Evolutionary conservation across 2,888 invertebrate genomes (phyloP), one percentile per base, ranked within the genome.

Genomic region (Apoderus coryli): DNA sequence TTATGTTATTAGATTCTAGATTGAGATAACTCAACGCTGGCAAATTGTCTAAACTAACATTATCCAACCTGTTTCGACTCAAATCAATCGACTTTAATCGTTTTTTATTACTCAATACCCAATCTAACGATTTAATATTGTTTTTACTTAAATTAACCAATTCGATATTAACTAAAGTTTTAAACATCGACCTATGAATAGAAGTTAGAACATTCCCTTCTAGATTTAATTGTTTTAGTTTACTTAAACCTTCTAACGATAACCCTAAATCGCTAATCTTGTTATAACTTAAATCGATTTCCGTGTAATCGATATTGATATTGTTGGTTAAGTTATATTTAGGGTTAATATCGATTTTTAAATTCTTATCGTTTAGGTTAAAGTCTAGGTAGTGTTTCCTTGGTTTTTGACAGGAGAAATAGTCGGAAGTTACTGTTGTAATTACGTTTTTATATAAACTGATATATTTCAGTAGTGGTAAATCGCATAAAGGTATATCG

Each of bases 281-380:
- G 36, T 51, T 51, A 15, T 40, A 32, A 34, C 48, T 47, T 25
- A 50, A 42, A 39, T 51, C 45, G 14, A 51, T 32, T 7, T 41
- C 36, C 6, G 34, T 29, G 16, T 49, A 27, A 27, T 41, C 40
- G 14, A 37, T 34, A 6, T 32, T 27, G 13, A 10, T 5, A 5
- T 31, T 11, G 2, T 22, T 10, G 6, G 27, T 19, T 12, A 31
- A 16, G n/a, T 35, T 37, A 19, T 27, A 19, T 6, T 6, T 19
- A 19, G 6, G 7, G 6, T 19, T 32, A 34, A 31, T 23, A 37
- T 25, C 35, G 30, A 12, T 29, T 16, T 10, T 33, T 10, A 9
- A 22, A 16, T 16, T 5, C 16, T 32, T 25, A 10, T 32, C 25
- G 25, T 43, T 43, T 3, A 43, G 25, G 10, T 35, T 26, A 23